A percentile compares a stretch with the other conserved stretches of the same genome.
Conservation (phyloP, 2,888 invertebrate genomes). For the Euclidia mi region DNA sequence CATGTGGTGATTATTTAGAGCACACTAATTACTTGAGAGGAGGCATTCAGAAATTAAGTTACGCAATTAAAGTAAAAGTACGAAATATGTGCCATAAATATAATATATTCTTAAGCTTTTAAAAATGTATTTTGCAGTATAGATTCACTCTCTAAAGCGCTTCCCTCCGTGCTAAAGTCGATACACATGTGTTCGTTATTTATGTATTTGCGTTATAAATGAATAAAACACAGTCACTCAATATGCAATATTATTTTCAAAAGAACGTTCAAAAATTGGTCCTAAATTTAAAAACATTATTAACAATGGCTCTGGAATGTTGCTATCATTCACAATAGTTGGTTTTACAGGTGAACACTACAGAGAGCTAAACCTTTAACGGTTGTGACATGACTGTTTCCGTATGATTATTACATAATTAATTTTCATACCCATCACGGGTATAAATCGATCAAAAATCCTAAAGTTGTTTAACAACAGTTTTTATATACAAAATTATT, state of each 20-base stretch:
- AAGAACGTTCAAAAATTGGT: slow-evolving; percentile 90
- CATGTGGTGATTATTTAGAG: slow-evolving; percentile 86
- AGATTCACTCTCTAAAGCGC: slow-evolving; percentile 70
- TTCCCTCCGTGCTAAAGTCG: slow-evolving; percentile 65
- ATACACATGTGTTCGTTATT: slow-evolving; percentile 26
- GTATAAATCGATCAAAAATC: slow-evolving; percentile 60
- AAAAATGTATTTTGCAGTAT: neutral
- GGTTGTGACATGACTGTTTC: slow-evolving; percentile 31
- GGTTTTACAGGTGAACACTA: slow-evolving; percentile 71
- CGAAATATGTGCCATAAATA: slow-evolving; percentile 61
- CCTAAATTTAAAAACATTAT: slow-evolving; percentile 89
- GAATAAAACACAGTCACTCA: slow-evolving; percentile 74
- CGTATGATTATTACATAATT: slow-evolving; percentile 34
- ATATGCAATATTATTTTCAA: slow-evolving; percentile 90
- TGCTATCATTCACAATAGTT: slow-evolving; percentile 80
- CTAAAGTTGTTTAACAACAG: slow-evolving; percentile 72
- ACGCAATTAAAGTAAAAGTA: slow-evolving; percentile 21
- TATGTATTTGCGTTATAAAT: slow-evolving; percentile 35
- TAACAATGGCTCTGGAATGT: slow-evolving; percentile 90
- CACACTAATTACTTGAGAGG: neutral
- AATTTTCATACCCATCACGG: slow-evolving; percentile 49
- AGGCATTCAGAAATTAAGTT: no score
- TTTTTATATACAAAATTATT: slow-evolving; percentile 58
- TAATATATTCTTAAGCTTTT: slow-evolving; percentile 17
- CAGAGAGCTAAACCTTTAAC: slow-evolving; percentile 76